phyloP scores from a whole-genome alignment of 1,140 invertebrate genomes.

The Latrodectus geometricus region DNA sequence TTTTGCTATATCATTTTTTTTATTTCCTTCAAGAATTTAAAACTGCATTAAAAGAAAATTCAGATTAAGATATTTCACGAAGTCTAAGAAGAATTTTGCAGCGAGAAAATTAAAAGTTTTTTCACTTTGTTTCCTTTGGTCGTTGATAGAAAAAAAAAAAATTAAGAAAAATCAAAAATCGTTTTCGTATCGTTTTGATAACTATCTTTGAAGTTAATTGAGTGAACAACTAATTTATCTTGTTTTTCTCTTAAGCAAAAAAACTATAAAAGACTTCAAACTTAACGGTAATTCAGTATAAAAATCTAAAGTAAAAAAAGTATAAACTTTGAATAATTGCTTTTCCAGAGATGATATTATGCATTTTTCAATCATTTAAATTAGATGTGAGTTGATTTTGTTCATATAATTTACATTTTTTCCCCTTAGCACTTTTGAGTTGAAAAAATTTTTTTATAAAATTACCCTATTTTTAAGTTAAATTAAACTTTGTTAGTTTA shows the following conservation, averaged over 20 bases:
- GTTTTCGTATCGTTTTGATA: constrained; percentile 15
- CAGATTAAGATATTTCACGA: background rate
- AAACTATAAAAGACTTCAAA: no score
- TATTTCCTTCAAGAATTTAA: background rate
- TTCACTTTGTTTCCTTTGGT: background rate
- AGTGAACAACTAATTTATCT: constrained; percentile 35
- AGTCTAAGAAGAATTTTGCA: background rate
- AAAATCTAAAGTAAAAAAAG: no score
- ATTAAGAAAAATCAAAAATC: background rate
- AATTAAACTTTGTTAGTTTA: no score
- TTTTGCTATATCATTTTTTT: constrained; percentile 16
- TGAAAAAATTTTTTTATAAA: no score
- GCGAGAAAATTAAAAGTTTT: background rate
- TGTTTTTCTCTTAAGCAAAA: background rate
- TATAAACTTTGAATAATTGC: no score
- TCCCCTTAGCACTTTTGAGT: no score
- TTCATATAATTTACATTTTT: no score
- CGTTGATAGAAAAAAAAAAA: background rate
- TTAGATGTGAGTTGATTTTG: no score
- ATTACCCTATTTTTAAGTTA: no score
- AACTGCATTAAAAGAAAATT: background rate
- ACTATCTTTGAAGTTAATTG: constrained; percentile 37
- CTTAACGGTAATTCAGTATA: no score
- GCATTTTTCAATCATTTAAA: no score
- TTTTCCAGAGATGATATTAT: no score